Conservation (phyloP, 1,140 invertebrate species). For the Tribolium madens region DNA sequence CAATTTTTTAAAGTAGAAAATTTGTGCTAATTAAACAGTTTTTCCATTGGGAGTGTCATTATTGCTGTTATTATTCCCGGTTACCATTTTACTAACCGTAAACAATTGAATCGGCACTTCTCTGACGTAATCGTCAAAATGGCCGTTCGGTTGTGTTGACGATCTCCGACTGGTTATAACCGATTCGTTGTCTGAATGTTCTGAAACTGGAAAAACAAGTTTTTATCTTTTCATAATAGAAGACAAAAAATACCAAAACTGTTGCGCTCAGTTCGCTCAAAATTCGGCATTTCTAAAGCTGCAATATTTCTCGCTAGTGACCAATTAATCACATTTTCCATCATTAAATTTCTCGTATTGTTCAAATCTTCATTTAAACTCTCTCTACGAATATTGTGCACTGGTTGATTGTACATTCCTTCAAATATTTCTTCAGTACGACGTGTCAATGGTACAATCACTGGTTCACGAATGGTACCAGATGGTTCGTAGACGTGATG, state of each 20-base stretch:
- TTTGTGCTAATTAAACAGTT: slow-evolving; percentile 27
- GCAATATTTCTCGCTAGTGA: slow-evolving; percentile 60
- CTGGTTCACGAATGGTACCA: slow-evolving; percentile 63
- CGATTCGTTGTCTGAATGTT: slow-evolving; percentile 46
- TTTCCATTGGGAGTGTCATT: slow-evolving; percentile 5
- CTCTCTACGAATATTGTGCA: slow-evolving; percentile 4
- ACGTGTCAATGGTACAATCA: slow-evolving; percentile 72
- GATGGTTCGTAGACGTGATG: slow-evolving; percentile 74
- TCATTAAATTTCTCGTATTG: slow-evolving; percentile 48
- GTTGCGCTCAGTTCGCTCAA: slow-evolving; percentile 15
- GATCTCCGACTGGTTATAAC: slow-evolving; percentile 9
- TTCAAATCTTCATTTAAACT: slow-evolving; percentile 43
- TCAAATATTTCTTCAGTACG: slow-evolving; percentile 64
- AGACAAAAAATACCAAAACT: slow-evolving; percentile 4
- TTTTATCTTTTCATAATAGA: neutral
- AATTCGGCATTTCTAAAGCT: slow-evolving; percentile 51
- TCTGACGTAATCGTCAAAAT: slow-evolving; percentile 60
- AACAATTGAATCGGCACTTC: slow-evolving; percentile 67
- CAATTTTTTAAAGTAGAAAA: neutral
- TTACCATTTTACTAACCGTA: slow-evolving; percentile 63
- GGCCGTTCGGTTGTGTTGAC: neutral
- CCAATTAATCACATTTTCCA: slow-evolving; percentile 64
- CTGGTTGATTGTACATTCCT: slow-evolving; percentile 57
- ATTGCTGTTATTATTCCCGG: slow-evolving; percentile 47
- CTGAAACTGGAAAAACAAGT: slow-evolving; percentile 49